phyloP scores from a whole-genome alignment of 2,888 invertebrate genomes.

The Craniophora ligustri region DNA sequence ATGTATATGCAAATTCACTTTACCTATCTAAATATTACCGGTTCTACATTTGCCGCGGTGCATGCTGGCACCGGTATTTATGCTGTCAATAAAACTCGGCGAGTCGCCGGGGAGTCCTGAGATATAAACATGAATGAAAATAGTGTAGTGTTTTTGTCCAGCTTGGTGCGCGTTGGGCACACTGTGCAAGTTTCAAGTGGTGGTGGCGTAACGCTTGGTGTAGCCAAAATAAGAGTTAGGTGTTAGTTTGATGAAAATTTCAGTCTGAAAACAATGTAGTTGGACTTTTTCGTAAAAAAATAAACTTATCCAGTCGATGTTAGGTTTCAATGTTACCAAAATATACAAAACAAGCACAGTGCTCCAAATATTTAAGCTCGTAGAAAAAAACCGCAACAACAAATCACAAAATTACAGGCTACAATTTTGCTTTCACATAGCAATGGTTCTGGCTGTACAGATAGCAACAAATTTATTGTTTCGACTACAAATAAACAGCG shows the following conservation, averaged over 20 bases:
- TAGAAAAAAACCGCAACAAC: slow-evolving; percentile 9
- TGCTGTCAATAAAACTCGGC: slow-evolving; percentile 82
- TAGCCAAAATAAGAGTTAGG: background rate
- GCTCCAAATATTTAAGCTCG: background rate
- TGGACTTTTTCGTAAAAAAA: too few species aligned
- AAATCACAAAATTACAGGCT: slow-evolving; percentile 20
- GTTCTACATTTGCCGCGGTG: slow-evolving; percentile 59
- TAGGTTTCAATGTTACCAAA: too few species aligned
- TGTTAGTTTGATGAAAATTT: slow-evolving; percentile 3
- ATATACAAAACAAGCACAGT: slow-evolving; percentile 7
- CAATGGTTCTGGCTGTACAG: slow-evolving; percentile 43
- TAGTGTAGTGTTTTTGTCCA: slow-evolving; percentile 67
- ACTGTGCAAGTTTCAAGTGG: slow-evolving; percentile 34
- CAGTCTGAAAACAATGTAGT: too few species aligned
- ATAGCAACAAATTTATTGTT: slow-evolving; percentile 58
- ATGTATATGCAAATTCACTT: slow-evolving; percentile 49
- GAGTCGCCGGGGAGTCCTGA: slow-evolving; percentile 69
- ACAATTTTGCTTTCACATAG: slow-evolving; percentile 31
- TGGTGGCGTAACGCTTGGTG: background rate
- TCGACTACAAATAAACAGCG: slow-evolving; percentile 59
- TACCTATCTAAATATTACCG: slow-evolving; percentile 48
- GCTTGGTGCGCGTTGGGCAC: slow-evolving; percentile 22
- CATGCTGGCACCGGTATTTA: slow-evolving; percentile 74
- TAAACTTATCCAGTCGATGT: too few species aligned
- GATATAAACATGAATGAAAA: slow-evolving; percentile 79